Evolutionary conservation across 1,140 invertebrate genomes (phyloP).

Genomic region (Leptinotarsa defecta): DNA sequence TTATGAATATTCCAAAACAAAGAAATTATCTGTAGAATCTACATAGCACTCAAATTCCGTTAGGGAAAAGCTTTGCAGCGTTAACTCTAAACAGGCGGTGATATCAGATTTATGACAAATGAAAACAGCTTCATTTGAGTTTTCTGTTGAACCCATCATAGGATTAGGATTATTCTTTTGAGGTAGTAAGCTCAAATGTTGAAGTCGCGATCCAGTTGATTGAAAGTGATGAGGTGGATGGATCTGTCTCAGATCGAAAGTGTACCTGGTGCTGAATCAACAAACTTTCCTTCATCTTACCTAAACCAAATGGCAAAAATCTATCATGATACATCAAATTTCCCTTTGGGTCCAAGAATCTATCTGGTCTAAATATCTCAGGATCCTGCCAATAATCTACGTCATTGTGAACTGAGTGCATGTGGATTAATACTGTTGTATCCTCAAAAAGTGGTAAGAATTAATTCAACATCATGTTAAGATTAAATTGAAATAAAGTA

Average conservation of each 20-base stretch:
- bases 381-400: constrained; percentile 71
- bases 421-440: constrained; percentile 69
- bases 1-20: too few species aligned
- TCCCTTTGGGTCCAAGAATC: constrained; percentile 70
- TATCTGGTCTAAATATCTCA: constrained; percentile 69
- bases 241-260: neutral
- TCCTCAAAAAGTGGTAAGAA: constrained; percentile 26
- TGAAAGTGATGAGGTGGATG: neutral
- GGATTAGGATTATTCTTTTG: too few species aligned
- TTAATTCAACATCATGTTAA: neutral
- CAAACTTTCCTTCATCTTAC: constrained; percentile 57
- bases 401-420: constrained; percentile 73
- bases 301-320: constrained; percentile 72
- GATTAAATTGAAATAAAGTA: neutral
- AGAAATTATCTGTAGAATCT: too few species aligned
- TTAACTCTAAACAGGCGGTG: too few species aligned
- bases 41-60: too few species aligned
- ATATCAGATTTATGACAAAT: too few species aligned
- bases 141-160: too few species aligned
- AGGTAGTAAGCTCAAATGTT: constrained; percentile 4
- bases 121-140: too few species aligned
- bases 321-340: constrained; percentile 62
- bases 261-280: too few species aligned
- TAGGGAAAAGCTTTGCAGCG: too few species aligned
- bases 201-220: neutral